Conservation (phyloP, 2,888 invertebrate species). For the Nowickia ferox region DNA sequence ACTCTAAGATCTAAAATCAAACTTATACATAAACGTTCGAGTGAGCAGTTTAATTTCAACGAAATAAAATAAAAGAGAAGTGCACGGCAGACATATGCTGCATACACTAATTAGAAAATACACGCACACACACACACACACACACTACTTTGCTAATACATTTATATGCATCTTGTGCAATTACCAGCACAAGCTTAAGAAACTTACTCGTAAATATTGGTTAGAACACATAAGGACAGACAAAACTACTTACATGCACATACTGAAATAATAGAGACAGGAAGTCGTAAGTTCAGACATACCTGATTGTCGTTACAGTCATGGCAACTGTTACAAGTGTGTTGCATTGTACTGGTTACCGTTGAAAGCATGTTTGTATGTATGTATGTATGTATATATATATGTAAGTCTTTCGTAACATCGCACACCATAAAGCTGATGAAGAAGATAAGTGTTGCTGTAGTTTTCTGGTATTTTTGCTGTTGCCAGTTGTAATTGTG, state of each 20-base stretch:
- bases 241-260: neutral
- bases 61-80: slow-evolving; percentile 12
- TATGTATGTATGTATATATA: neutral
- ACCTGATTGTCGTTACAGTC: slow-evolving; percentile 25
- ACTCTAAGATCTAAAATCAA: slow-evolving; percentile 36
- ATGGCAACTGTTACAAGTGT: neutral
- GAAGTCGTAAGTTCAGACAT: neutral
- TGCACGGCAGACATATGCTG: slow-evolving; percentile 36
- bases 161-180: neutral
- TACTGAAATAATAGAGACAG: neutral
- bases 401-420: slow-evolving; percentile 21
- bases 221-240: slow-evolving; percentile 1
- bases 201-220: slow-evolving; percentile 25
- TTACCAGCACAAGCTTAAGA: neutral
- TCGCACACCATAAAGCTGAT: slow-evolving; percentile 21
- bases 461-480: slow-evolving; percentile 11
- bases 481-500: slow-evolving; percentile 41
- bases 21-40: neutral
- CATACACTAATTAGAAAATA: slow-evolving; percentile 58
- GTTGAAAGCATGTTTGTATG: neutral
- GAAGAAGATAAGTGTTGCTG: slow-evolving; percentile 25
- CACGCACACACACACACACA: slow-evolving; percentile 14
- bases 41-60: slow-evolving; percentile 30
- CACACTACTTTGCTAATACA: neutral
- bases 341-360: slow-evolving; percentile 1